Base-by-base conservation (phyloP, 1,140 invertebrate species). In the Zaprionus ghesquierei region DNA sequence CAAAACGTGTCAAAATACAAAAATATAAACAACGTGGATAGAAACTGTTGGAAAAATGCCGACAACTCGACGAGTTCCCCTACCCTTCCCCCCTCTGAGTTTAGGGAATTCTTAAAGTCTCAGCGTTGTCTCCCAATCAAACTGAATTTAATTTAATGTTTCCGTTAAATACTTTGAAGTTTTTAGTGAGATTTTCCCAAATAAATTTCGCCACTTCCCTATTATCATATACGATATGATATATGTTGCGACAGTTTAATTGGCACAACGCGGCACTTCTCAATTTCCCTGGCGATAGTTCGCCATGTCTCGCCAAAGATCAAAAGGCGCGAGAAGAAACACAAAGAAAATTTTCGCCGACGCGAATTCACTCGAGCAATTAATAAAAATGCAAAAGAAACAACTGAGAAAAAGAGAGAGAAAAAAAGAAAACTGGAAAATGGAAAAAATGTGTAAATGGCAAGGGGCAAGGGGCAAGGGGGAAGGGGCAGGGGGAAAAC, bases 1-100 rank as follows among this genome's bases (percentile, higher is more conserved):
- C 82, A 87, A 87, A 87, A 87, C 84, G 82, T 87, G 82, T 87
- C 82, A 87, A 87, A 87, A 87, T 87, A 87, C 72, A 82, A 87
- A 87, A 86, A 81, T 85, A 84, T 74, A 85, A 85, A 85, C 81
- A 85, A 61, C 81, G 81, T 62, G 79, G 79, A 82, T n/a, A n/a
- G 79, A 82, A 84, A 82, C 79, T 82, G 58, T 75, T 68, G 58
- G 66, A 22, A 79, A 81, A 78, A 77, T 77, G 65, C 66, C 27
- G 46, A 54, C 27, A 20, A 23, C 22, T 31, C 23, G n/a, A 49
- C 13, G 12, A 49, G n/a, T 6, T 5, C 1, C 10, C 3, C 4
- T 46, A 2, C 2, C 18, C 9, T 44, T 44, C 9, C 15, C 38
- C 15, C 33, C 13, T n/a, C 33, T 35, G 3, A 5, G 5, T n/a